These are phyloP conservation scores for Promerops cafer DNA, from an alignment of 2,113 vertebrate genomes.

Conservation along the genomic window DNA sequence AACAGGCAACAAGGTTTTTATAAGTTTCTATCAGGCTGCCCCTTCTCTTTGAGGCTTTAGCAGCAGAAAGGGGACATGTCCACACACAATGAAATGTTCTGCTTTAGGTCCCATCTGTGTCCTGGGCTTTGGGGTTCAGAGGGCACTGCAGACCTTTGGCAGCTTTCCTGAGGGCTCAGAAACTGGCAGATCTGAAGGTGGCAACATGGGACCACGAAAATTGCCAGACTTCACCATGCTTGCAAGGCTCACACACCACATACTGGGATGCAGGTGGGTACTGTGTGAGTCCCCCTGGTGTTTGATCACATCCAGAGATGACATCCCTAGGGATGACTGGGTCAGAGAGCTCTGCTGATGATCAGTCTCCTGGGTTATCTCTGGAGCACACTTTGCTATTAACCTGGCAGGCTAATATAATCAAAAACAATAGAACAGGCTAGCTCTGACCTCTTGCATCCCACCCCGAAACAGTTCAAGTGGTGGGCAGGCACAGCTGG, in stretches of 20 bases:
- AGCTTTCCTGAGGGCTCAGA: neutral
- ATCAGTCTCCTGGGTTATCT: neutral
- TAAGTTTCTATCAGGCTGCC: neutral
- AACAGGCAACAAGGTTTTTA: neutral
- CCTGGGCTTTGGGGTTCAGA: neutral
- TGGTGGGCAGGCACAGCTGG: neutral
- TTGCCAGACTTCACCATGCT: fast-evolving
- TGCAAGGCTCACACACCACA: fast-evolving
- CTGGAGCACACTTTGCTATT: neutral
- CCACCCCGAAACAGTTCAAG: fast-evolving
- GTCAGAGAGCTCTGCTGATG: neutral
- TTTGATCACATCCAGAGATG: neutral
- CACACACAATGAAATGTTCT: neutral
- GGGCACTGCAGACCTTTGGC: neutral
- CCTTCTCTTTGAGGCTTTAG: neutral
- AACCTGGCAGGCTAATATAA: neutral
- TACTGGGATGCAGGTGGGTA: neutral
- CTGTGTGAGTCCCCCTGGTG: neutral
- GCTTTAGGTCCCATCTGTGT: neutral
- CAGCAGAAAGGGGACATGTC: neutral
- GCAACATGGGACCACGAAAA: neutral
- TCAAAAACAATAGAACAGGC: neutral
- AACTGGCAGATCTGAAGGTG: neutral
- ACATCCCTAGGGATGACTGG: neutral
- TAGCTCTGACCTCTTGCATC: neutral